Evolutionary conservation across 2,888 invertebrate genomes (phyloP).

Genomic region (Tipula helvola): DNA sequence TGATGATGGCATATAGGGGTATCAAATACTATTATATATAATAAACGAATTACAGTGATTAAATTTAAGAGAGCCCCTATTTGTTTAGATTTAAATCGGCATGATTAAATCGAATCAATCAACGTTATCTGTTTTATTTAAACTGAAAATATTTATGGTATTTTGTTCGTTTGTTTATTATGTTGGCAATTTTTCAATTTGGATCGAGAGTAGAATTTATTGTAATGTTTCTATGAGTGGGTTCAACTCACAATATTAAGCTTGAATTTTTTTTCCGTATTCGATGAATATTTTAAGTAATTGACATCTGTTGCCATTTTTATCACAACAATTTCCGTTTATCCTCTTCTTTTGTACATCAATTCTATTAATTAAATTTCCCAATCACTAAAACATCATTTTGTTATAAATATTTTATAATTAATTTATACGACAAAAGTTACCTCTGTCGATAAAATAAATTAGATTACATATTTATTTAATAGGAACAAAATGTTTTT

Average conservation of each 20-base stretch:
- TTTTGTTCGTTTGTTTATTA: background rate
- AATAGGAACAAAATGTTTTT: background rate
- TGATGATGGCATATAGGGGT: background rate
- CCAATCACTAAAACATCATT: no score
- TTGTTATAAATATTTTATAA: no score
- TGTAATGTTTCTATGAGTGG: no score
- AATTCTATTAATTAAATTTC: no score
- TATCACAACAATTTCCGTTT: background rate
- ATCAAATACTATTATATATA: background rate
- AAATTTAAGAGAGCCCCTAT: background rate
- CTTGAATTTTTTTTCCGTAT: no score
- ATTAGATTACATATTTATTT: background rate
- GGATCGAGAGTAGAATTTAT: background rate
- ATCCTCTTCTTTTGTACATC: background rate
- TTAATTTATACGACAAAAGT: no score
- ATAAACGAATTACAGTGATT: background rate
- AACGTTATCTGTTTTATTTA: background rate
- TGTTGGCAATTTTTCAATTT: background rate
- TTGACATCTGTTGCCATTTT: background rate
- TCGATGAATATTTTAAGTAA: no score
- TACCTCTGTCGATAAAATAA: no score
- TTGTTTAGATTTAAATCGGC: background rate
- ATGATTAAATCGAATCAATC: background rate
- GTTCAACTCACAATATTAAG: no score
- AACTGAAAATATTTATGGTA: background rate